Base-by-base conservation (phyloP, 1,140 invertebrate genomes). In the Drosophila mojavensis region DNA sequence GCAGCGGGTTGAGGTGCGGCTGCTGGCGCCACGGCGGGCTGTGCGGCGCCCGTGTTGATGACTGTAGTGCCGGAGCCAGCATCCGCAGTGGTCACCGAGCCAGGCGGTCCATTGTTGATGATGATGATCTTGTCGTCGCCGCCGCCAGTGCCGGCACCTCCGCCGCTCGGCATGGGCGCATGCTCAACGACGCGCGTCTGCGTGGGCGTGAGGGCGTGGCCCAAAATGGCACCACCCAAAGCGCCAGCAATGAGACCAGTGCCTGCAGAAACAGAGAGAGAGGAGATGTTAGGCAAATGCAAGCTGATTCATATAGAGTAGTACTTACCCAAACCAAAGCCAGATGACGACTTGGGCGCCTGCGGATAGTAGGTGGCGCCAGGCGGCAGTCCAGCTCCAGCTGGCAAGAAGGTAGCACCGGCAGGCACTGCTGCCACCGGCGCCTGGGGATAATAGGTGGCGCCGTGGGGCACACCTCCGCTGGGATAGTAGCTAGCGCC, bases 1-100 rank as follows among this genome's bases (percentile, higher is more conserved):
- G 58, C 15, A 74, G 64, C 36, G n/a, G 54, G 66, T 2, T n/a
- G 64, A 65, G 58, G 95, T 93, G 77, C 94, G 94, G 65, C 73
- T 17, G 70, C 63, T 24, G 72, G 76, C 20, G 55, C 86, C n/a
- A 65, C 85, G 48, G 89, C 62, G 13, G 70, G 61, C 15, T 78
- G 65, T 9, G 78, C 72, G 28, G 78, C 71, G 28, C 85, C 88
- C 6, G 84, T 53, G 17, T 81, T 91, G 26, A 91, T 91, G 0
- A 92, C 80, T 5, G 91, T 91, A 1, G 88, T 91, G 54, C 91
- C 88, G 1, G 81, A 65, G 11, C 86, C 81, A 4, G 75, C 75
- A 28, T 79, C 65, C 1, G 76, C 69, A n/a, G 91, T 83, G 63
- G 92, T 81, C 45, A 92, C 91, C 9, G 81, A 84, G 48, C 89